phyloP scores from a whole-genome alignment of 2,113 vertebrate species.

The Halichoerus grypus region DNA sequence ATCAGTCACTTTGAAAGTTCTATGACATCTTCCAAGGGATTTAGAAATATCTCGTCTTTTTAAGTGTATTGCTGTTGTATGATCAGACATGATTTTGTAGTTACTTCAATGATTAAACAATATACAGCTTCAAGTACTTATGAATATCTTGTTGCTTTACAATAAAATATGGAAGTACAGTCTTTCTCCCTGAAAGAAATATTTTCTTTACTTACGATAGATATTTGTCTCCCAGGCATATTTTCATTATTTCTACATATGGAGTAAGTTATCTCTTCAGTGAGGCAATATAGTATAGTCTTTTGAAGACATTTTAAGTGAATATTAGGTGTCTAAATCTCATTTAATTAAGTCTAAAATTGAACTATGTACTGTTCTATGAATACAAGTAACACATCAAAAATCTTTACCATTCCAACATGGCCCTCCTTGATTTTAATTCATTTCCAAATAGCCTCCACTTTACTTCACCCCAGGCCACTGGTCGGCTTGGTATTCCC shows the following conservation, averaged over 20 bases:
- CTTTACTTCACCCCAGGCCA: neutral
- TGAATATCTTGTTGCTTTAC: neutral
- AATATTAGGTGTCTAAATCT: neutral
- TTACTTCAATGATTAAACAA: constrained; percentile 34
- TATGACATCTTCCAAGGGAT: neutral
- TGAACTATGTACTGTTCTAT: neutral
- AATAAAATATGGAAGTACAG: neutral
- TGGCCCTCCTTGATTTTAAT: neutral
- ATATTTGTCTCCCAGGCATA: neutral
- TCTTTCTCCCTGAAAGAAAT: constrained; percentile 19
- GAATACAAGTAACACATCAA: neutral
- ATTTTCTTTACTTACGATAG: constrained; percentile 17
- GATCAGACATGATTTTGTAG: neutral
- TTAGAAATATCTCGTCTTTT: constrained; percentile 32
- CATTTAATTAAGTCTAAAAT: constrained; percentile 13
- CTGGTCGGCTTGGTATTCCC: neutral
- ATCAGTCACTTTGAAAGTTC: constrained; percentile 48
- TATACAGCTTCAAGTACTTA: neutral
- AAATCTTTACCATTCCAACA: neutral
- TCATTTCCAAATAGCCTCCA: neutral
- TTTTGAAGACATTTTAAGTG: constrained; percentile 46
- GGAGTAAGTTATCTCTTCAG: neutral
- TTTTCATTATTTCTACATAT: neutral
- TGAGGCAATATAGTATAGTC: neutral
- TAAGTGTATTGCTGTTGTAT: neutral